Evolutionary conservation across 1,140 invertebrate genomes (phyloP).

Genomic region (Phortica variegata): DNA sequence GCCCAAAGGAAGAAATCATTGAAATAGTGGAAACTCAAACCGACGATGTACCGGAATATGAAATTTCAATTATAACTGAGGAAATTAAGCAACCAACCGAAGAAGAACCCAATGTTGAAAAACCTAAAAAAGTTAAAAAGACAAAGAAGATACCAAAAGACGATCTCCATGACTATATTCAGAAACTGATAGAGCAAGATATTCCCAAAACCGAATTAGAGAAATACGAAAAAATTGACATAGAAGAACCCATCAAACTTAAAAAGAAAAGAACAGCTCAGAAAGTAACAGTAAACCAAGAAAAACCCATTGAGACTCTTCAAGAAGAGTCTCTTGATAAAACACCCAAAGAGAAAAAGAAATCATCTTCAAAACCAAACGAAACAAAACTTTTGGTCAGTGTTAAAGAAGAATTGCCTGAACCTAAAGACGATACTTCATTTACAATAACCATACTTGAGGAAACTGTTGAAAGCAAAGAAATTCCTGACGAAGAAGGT

Average conservation of each 20-base stretch:
- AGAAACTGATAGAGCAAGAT: constrained; percentile 51
- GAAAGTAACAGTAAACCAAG: constrained; percentile 34
- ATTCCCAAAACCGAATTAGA: constrained; percentile 53
- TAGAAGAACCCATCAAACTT: constrained; percentile 43
- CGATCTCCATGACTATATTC: constrained; percentile 50
- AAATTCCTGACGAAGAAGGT: constrained; percentile 26
- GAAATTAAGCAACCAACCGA: constrained; percentile 19
- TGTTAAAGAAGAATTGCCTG: constrained; percentile 39
- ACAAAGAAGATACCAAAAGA: constrained; percentile 43
- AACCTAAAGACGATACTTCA: constrained; percentile 35
- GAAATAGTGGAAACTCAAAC: constrained; percentile 57
- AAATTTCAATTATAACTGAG: constrained; percentile 46
- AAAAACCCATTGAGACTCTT: constrained; percentile 28
- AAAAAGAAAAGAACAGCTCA: constrained; percentile 47
- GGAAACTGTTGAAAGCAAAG: constrained; percentile 31
- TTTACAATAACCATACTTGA: constrained; percentile 36
- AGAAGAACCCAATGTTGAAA: constrained; percentile 35
- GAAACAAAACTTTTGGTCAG: constrained; percentile 31
- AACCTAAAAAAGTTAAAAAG: constrained; percentile 37
- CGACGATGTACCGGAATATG: constrained; percentile 47
- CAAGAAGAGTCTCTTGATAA: constrained; percentile 28
- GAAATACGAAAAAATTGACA: constrained; percentile 54
- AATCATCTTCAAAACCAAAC: constrained; percentile 14
- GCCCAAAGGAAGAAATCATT: constrained; percentile 57
- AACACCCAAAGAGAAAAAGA: not conserved